Percentiles rank a stretch among this genome's conserved stretches.
These are phyloP conservation scores for Wasmannia auropunctata DNA, from an alignment of 1,140 invertebrate species.

Conservation along the genomic window DNA sequence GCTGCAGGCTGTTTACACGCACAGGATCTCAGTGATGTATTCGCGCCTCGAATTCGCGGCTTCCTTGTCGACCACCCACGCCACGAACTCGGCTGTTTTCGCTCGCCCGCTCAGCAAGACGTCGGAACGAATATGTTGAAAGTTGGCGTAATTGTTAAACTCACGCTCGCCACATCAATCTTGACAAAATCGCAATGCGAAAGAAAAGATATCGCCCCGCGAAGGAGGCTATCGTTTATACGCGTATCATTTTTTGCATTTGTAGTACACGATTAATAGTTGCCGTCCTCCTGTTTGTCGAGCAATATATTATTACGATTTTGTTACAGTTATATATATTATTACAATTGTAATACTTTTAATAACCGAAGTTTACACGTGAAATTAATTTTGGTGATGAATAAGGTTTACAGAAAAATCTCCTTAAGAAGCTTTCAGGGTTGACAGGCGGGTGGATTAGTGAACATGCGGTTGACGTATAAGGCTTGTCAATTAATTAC, in stretches of 20 bases:
- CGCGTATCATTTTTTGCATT: not conserved
- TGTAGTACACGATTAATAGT: not conserved
- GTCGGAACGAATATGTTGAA: conserved; percentile 33
- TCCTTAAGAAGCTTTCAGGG: conserved; percentile 63
- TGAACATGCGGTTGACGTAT: conserved; percentile 53
- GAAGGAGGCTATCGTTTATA: not conserved
- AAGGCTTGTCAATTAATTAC: conserved; percentile 74
- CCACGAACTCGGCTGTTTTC: not conserved
- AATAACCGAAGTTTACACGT: not conserved
- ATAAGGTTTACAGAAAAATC: conserved; percentile 60
- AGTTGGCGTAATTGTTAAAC: conserved; percentile 22
- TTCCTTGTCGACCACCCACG: conserved; percentile 55
- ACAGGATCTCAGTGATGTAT: conserved; percentile 61
- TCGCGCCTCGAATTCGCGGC: conserved; percentile 68
- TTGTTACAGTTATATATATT: too few species aligned
- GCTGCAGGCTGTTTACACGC: conserved; percentile 73
- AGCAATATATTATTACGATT: too few species aligned
- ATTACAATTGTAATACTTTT: not conserved
- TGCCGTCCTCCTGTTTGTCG: not conserved
- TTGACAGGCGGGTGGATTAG: conserved; percentile 37
- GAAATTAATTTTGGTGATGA: conserved; percentile 32
- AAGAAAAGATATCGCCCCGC: not conserved
- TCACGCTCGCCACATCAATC: not conserved
- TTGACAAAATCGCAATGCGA: not conserved
- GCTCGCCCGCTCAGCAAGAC: not conserved